Percentiles rank a stretch among this genome's conserved stretches.
Evolutionary conservation across 2,888 invertebrate genomes (phyloP).

Genomic region (Tenthredo livida): DNA sequence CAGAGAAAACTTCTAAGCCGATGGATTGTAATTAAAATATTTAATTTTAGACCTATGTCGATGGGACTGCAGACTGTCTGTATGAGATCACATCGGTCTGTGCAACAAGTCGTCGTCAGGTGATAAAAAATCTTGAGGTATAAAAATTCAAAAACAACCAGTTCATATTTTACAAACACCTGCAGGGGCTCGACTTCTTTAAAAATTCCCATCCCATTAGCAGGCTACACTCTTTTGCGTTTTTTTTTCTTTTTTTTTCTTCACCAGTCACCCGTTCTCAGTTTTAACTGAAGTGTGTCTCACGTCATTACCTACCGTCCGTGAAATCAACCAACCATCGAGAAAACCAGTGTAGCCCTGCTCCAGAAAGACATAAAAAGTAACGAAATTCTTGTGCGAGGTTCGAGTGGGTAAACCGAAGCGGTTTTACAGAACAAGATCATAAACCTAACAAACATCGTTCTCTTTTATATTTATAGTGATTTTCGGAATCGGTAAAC

Average conservation of each 20-base stretch:
- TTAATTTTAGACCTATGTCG: not conserved
- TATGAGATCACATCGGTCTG: not conserved
- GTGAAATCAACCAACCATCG: conserved; percentile 6
- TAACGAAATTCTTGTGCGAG: conserved; percentile 19
- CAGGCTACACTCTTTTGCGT: conserved; percentile 12
- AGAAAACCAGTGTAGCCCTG: conserved; percentile 13
- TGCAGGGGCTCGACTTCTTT: not conserved
- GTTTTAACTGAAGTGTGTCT: conserved; percentile 29
- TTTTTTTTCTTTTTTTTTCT: not conserved
- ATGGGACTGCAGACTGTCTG: not conserved
- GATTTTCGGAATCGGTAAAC: conserved; percentile 33
- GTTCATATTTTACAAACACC: not conserved
- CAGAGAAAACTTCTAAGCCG: conserved; percentile 35
- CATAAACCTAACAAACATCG: conserved; percentile 41
- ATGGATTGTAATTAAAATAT: conserved; percentile 24
- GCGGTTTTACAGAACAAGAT: conserved; percentile 31
- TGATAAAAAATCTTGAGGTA: not conserved
- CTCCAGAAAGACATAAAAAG: conserved; percentile 34
- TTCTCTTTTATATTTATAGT: conserved; percentile 37
- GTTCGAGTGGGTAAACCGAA: not conserved
- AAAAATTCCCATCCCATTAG: conserved; percentile 9
- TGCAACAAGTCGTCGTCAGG: conserved; percentile 14
- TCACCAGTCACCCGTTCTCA: not conserved
- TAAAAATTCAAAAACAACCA: not conserved
- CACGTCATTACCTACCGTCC: conserved; percentile 26